Conservation (phyloP, 2,888 invertebrate species). For the Calliopum simillimum region DNA sequence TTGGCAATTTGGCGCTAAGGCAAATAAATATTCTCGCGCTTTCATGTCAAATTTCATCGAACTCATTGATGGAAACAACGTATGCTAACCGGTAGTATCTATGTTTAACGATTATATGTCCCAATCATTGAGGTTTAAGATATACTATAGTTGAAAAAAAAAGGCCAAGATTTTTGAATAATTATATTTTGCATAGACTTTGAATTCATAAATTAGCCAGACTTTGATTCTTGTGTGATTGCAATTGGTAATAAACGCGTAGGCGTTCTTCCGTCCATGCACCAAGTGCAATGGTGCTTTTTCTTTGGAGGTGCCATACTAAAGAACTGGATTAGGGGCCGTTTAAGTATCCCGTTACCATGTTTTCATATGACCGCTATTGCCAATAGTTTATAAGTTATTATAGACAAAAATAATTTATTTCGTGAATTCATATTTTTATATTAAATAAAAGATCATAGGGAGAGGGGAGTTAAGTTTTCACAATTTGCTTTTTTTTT, state of each 20-base stretch:
- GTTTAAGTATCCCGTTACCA: too few species aligned
- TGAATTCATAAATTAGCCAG: constrained; percentile 26
- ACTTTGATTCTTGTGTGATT: neutral
- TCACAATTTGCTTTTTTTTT: too few species aligned
- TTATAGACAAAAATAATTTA: too few species aligned
- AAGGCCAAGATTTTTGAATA: constrained; percentile 19
- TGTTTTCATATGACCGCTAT: too few species aligned
- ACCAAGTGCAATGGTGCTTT: neutral
- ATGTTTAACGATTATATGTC: neutral
- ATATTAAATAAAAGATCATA: too few species aligned
- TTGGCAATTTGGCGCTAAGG: neutral
- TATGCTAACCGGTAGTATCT: neutral
- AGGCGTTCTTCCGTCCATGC: neutral
- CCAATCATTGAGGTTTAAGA: neutral
- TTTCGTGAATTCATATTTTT: too few species aligned
- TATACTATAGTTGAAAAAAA: neutral
- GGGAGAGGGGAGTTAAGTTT: too few species aligned
- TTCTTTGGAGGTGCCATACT: constrained; percentile 1
- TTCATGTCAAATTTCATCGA: constrained; percentile 7
- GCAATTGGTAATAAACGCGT: neutral
- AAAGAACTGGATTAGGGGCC: too few species aligned
- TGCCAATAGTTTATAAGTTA: too few species aligned
- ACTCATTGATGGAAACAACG: constrained; percentile 2
- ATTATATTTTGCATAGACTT: constrained; percentile 25
- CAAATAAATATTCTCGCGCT: constrained; percentile 23